Base-by-base conservation (phyloP, 2,888 invertebrate genomes). In the Petrolisthes cinctipes region DNA sequence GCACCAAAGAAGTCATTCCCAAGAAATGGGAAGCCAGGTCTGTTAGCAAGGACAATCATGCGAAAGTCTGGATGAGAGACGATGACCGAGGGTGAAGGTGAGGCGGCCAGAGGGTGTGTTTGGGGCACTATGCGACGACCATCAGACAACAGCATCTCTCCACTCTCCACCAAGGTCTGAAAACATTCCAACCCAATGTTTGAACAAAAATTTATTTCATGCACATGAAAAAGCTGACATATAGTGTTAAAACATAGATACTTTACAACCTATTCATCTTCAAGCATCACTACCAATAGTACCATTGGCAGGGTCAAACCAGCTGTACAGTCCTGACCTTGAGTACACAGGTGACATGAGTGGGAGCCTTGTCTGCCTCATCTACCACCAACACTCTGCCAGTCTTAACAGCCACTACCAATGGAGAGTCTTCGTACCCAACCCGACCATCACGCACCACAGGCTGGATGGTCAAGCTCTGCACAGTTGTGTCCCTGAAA, bases 361-460 rank as follows among this genome's bases (percentile, higher is more conserved):
- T 98, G 0, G 99, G 98, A 0, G 99, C 99, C 93, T 99, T 99
- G 93, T 99, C 99, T 0, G 98, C 99, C 93, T 99, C 99, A 92
- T 99, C 99, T 0, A 99, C 95, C 0, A 99, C 97, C 86, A 99
- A 94, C 9, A 99, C 96, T 92, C 97, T 96, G 0, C 99, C 99
- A 86, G 94, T 93, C 93, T 96, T 96, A 0, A 98, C 97, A 0
- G 99, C 98, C 92, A 96, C 96, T 0, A 98, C 98, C 89, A 99
- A 93, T 0, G 98, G 97, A 0, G 98, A 98, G 92, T 99, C 99
- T 93, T 99, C 98, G 92, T 97, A 97, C 71, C 78, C 79, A 14
- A 89, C 88, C 23, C 76, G 94, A 0, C 99, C 99, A 92, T 97
- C 96, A 92, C 95, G 95, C 0, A 99, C 96, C 4, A 97, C 97